Percentiles rank a stretch among this genome's conserved stretches.
These are phyloP conservation scores for Drosophila melanosoma DNA, from an alignment of 2,888 invertebrate genomes.

Conservation along the genomic window DNA sequence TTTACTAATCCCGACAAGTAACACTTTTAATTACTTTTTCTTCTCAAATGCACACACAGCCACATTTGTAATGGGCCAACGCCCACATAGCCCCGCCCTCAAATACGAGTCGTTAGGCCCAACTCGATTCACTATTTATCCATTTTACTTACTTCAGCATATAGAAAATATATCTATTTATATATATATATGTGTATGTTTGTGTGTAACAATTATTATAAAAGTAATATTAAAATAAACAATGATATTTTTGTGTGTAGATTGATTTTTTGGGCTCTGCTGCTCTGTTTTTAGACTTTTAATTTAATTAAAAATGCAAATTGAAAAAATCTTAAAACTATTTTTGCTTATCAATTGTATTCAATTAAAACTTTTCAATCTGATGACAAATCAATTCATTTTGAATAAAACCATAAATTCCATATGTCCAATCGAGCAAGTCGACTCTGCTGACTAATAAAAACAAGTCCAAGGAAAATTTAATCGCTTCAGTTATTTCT, in stretches of 20 bases:
- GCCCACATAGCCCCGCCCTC: neutral
- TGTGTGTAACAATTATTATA: constrained; percentile 3
- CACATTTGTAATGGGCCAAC: constrained; percentile 36
- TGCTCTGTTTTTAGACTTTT: constrained; percentile 13
- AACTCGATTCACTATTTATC: constrained; percentile 14
- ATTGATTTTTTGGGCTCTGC: constrained; percentile 27
- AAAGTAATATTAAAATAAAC: neutral
- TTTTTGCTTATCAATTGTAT: constrained; percentile 5
- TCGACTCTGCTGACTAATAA: neutral
- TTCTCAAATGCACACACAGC: constrained; percentile 58
- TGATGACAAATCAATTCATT: constrained; percentile 14
- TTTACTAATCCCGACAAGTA: constrained; percentile 77
- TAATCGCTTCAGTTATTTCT: neutral
- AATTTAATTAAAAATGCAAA: constrained; percentile 24
- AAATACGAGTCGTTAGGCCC: constrained; percentile 7
- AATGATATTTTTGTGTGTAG: neutral
- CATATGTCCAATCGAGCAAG: constrained; percentile 13
- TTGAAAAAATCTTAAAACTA: neutral
- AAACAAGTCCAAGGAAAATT: neutral
- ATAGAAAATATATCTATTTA: neutral
- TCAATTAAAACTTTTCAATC: constrained; percentile 7
- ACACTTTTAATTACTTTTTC: constrained; percentile 78
- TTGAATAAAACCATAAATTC: neutral
- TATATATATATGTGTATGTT: neutral
- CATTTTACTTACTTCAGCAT: constrained; percentile 1